phyloP scores from a whole-genome alignment of 2,888 invertebrate species.

The Nycteola revayana region DNA sequence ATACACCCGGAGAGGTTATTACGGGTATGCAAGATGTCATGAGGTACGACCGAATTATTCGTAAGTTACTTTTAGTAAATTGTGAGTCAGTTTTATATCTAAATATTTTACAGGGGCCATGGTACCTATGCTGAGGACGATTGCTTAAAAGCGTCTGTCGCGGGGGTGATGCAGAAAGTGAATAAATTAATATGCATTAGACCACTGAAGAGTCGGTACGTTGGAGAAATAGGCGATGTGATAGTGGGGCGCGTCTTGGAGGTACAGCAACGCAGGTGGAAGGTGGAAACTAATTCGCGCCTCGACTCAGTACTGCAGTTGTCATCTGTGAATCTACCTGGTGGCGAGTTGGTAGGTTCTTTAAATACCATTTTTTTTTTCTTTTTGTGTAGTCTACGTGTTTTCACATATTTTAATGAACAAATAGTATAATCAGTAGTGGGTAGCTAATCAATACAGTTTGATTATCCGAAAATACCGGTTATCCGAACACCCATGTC shows the following conservation, averaged over 20 bases:
- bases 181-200: slow-evolving; percentile 96
- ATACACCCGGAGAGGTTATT: slow-evolving; percentile 94
- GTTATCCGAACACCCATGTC: too few relatives aligned
- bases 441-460: too few relatives aligned
- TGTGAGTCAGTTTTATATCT: not conserved
- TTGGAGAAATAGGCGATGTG: slow-evolving; percentile 98
- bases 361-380: too few relatives aligned
- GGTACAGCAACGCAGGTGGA: slow-evolving; percentile 97
- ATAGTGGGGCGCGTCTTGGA: slow-evolving; percentile 97
- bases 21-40: slow-evolving; percentile 91
- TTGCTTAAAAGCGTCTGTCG: slow-evolving; percentile 94
- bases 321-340: slow-evolving; percentile 98
- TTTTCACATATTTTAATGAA: too few relatives aligned
- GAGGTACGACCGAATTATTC: slow-evolving; percentile 81
- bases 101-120: slow-evolving; percentile 88
- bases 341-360: slow-evolving; percentile 93
- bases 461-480: too few relatives aligned
- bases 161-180: slow-evolving; percentile 96
- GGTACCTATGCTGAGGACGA: slow-evolving; percentile 96
- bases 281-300: slow-evolving; percentile 96
- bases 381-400: too few relatives aligned
- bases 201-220: slow-evolving; percentile 94
- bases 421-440: too few relatives aligned
- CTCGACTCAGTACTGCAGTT: slow-evolving; percentile 93
- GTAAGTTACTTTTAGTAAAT: not conserved